phyloP scores from a whole-genome alignment of 2,797 vertebrate genomes.

The Cirrhinus mrigala region DNA sequence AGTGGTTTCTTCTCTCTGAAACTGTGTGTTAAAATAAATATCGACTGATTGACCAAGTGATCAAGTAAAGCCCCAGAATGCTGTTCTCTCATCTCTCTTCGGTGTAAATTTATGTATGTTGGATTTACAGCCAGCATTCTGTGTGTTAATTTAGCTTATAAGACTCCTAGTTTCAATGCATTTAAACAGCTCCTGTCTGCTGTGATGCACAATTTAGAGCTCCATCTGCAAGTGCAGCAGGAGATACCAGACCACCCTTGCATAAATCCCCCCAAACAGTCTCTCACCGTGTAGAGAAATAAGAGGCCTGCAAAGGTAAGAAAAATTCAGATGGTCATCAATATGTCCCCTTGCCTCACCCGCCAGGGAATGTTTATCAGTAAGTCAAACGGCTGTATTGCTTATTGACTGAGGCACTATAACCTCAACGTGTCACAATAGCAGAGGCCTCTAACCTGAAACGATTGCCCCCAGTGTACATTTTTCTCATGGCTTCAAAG shows the following conservation, averaged over 20 bases:
- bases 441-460: slow-evolving; percentile 56
- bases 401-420: slow-evolving; percentile 64
- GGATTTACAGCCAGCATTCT: slow-evolving; percentile 63
- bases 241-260: slow-evolving; percentile 59
- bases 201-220: slow-evolving; percentile 66
- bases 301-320: slow-evolving; percentile 39
- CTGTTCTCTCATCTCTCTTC: slow-evolving; percentile 50
- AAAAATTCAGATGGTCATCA: slow-evolving; percentile 61
- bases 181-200: slow-evolving; percentile 69
- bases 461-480: slow-evolving; percentile 23
- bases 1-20: neutral
- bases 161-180: slow-evolving; percentile 66
- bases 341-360: slow-evolving; percentile 49
- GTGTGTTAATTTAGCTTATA: slow-evolving; percentile 68
- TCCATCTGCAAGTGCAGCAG: slow-evolving; percentile 61
- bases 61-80: slow-evolving; percentile 56
- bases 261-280: slow-evolving; percentile 65
- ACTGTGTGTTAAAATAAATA: slow-evolving; percentile 39
- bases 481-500: slow-evolving; percentile 56
- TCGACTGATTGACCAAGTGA: slow-evolving; percentile 49
- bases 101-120: slow-evolving; percentile 50
- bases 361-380: slow-evolving; percentile 60
- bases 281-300: slow-evolving; percentile 46
- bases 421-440: slow-evolving; percentile 56
- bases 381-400: slow-evolving; percentile 57